A percentile compares a stretch with the other conserved stretches of the same genome.
These are phyloP conservation scores for Chromis chromis DNA, from an alignment of 2,797 vertebrate genomes.

Conservation along the genomic window DNA sequence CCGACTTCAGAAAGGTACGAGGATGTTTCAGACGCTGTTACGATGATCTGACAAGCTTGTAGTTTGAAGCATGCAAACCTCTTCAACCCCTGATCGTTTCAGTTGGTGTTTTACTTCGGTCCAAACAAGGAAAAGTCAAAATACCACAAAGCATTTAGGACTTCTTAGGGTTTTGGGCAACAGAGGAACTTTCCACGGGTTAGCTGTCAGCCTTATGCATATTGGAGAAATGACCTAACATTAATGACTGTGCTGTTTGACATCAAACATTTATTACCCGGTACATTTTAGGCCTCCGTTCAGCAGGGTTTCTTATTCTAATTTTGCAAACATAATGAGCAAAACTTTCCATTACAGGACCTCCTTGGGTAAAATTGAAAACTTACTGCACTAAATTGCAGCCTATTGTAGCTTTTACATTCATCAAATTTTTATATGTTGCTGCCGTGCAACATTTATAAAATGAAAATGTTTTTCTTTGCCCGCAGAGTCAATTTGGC, in stretches of 20 bases:
- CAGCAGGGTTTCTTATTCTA: not conserved
- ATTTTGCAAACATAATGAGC: conserved; percentile 10
- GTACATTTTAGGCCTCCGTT: not conserved
- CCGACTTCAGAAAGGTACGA: no score
- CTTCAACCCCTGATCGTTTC: not conserved
- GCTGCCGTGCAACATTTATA: not conserved
- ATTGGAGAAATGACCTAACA: no score
- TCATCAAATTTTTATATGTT: not conserved
- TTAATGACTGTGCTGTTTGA: not conserved
- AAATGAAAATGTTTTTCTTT: not conserved
- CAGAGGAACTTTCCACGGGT: not conserved
- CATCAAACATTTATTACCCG: not conserved
- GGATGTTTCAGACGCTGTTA: no score
- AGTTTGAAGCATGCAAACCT: no score
- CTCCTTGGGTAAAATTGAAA: not conserved
- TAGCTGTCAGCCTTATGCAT: not conserved
- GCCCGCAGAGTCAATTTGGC: not conserved
- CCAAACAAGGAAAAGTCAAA: not conserved
- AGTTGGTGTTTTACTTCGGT: not conserved
- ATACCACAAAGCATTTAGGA: not conserved
- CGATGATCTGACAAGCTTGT: no score
- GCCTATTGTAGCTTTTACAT: not conserved
- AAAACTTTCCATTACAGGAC: not conserved
- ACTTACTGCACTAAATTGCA: conserved; percentile 2
- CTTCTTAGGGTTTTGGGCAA: no score